Evolutionary conservation across 2,888 invertebrate species (phyloP).

Genomic region (Nesidiocoris tenuis): DNA sequence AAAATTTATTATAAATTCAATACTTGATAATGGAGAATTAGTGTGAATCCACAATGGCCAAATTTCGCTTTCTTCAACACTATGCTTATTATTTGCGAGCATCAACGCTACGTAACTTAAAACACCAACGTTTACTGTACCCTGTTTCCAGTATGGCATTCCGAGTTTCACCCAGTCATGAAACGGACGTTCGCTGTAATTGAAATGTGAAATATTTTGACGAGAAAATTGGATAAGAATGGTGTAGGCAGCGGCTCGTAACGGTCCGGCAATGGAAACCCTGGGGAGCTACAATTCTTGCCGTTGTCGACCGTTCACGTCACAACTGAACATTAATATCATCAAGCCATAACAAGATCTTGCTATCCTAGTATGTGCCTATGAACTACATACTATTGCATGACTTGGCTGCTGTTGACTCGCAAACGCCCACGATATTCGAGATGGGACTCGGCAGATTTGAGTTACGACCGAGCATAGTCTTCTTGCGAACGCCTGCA

Average conservation of each 20-base stretch:
- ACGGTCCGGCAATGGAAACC: background rate
- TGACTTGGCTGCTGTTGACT: background rate
- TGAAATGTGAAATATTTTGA: background rate
- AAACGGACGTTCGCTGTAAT: too few relatives aligned
- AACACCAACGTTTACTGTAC: too few relatives aligned
- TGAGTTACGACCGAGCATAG: background rate
- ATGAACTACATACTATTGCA: background rate
- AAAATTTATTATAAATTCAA: too few relatives aligned
- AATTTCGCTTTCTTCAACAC: too few relatives aligned
- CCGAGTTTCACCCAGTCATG: too few relatives aligned
- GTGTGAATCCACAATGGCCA: too few relatives aligned
- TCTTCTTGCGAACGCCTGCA: background rate
- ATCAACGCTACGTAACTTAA: too few relatives aligned
- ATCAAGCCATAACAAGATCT: background rate
- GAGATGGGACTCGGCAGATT: background rate
- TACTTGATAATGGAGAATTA: too few relatives aligned
- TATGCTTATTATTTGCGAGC: too few relatives aligned
- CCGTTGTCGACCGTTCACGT: background rate
- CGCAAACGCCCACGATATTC: background rate
- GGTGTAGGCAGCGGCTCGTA: background rate
- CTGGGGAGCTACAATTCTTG: background rate
- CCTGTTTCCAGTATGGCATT: too few relatives aligned
- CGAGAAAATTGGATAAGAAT: background rate
- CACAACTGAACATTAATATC: background rate
- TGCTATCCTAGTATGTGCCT: background rate